A percentile compares a stretch with the other conserved stretches of the same genome.
phyloP scores from a whole-genome alignment of 2,113 vertebrate genomes.

The Brienomyrus brachyistius region DNA sequence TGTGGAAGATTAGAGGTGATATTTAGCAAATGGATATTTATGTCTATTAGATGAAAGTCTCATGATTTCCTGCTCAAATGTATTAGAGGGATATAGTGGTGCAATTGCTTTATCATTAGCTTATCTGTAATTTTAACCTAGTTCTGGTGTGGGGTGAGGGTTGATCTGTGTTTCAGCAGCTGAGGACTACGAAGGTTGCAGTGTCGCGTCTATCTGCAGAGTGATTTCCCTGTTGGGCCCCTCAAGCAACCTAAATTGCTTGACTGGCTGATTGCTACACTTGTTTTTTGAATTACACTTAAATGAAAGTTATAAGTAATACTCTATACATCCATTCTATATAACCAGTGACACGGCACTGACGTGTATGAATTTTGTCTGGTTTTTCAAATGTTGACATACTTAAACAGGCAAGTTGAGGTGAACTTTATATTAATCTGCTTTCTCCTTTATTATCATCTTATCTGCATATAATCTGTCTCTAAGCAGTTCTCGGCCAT shows the following conservation, averaged over 20 bases:
- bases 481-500: not conserved
- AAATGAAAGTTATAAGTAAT: not conserved
- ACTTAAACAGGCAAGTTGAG: not conserved
- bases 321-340: not conserved
- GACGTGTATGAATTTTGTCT: not conserved
- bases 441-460: not conserved
- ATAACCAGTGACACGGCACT: not conserved
- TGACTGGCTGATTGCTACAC: not conserved
- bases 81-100: not conserved
- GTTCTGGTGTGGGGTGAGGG: not conserved
- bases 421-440: not conserved
- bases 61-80: not conserved
- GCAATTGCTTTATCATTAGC: not conserved
- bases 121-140: not conserved
- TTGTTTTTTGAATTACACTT: not conserved
- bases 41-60: not conserved
- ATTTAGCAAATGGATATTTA: not conserved
- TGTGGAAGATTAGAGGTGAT: not conserved
- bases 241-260: not conserved
- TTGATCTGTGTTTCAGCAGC: not conserved
- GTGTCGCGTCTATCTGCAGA: not conserved
- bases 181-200: not conserved
- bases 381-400: not conserved
- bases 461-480: not conserved
- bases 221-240: not conserved